Base-by-base conservation (phyloP, 2,113 vertebrate species). In the Mesitornis unicolor region DNA sequence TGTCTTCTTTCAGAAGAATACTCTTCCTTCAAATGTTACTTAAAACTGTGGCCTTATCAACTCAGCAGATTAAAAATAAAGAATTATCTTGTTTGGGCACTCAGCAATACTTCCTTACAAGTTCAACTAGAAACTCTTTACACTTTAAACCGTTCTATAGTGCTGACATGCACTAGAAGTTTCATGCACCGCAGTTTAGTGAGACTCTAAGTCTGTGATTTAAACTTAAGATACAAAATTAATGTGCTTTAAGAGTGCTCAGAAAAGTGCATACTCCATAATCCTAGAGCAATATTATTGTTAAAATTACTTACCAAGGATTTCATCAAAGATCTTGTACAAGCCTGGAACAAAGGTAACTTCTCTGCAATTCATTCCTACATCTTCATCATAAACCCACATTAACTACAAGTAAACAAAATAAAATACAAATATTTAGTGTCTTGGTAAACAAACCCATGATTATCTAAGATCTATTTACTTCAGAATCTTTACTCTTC, bases 291-390 rank as follows among this genome's bases (percentile, higher is more conserved):
- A 92, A 2, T 24, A 54, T 29, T 38, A 45, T 13, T 87, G 31
- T 64, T 91, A 78, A 63, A 93, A 96, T 78, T 67, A 98, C 99
- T 99, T 97, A 99, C 99, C 99, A 21, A 99, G 98, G 94, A 99
- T 99, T 98, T 99, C 99, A 98, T 99, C 99, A 98, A 99, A 99
- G 97, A 99, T 99, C 98, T 99, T 99, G 97, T 99, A 99, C 53
- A 99, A 98, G 93, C 99, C 99, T 45, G 99, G 99, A 90, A 99
- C 99, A 94, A 98, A 99, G 26, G 99, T 99, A 97, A 99, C 98
- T 87, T 99, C 99, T 96, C 99, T 98, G 97, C 98, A 98, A 97
- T 99, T 99, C 99, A 99, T 99, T 91, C 99, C 99, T 10, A 98
- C 86, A 15, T 99, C 99, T 97, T 99, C 99, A 97, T 99, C 99